Evolutionary conservation across 2,113 vertebrate genomes (phyloP), one percentile per base, ranked within the genome.

Genomic region (Aldabrachelys gigantea): DNA sequence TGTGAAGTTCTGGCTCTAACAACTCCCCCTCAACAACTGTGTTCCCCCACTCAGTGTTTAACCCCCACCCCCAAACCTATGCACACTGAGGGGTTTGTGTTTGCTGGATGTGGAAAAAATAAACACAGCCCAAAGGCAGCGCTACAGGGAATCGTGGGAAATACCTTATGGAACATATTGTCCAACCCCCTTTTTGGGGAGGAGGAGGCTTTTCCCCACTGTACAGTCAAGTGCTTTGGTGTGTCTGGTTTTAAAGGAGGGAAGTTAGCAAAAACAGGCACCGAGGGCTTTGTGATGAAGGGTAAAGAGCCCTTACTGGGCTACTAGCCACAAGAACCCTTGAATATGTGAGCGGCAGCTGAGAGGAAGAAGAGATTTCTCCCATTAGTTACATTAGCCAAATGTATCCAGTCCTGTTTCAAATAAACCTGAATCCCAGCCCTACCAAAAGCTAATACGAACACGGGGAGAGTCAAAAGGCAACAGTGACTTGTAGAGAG

Each of bases 341-440:
- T 65, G 38, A 80, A 82, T 0, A 14, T 90, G 90, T 85, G 86
- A 50, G 69, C 75, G 65, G 52, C 83, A 65, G 56, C 57, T 29
- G 22, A n/a, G 56, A 53, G n/a, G 27, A 19, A 47, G 59, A 89
- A 82, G 31, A 31, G 50, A 75, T 62, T n/a, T 38, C 29, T 59
- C 56, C 89, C 53, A 80, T 86, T 85, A 86, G 76, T 44, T 89
- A 91, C 92, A 96, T 84, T 56, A 95, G 85, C 79, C 89, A 79
- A 91, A 89, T 95, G 86, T 76, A 62, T 50, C 80, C 87, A 91
- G 54, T 88, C 21, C 3, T 11, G 89, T 88, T 92, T 92, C 93
- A 94, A 97, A 89, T 92, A 95, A 95, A 86, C 65, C 79, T 80
- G 84, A 87, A 62, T 49, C 92, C 91, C 81, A 85, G 92, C 80